Evolutionary conservation across 2,113 vertebrate genomes (phyloP), one percentile per base, ranked within the genome.

Genomic region (Danio rerio): DNA sequence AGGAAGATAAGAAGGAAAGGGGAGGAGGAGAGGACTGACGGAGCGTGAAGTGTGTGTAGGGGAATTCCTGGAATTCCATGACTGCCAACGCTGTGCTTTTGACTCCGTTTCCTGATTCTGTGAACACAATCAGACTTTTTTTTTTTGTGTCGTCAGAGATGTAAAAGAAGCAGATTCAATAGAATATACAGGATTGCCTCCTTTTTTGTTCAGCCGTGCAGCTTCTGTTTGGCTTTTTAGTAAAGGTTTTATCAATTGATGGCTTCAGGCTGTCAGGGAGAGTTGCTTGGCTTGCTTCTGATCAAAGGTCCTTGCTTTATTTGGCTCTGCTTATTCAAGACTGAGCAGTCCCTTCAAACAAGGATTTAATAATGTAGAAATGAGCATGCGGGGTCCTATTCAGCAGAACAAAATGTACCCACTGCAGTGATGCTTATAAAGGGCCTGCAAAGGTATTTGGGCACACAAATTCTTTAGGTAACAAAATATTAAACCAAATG

Each of bases 51-150:
- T 90, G 91, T 92, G 92, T 92, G 92, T 88, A 88, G 89, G 86
- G 89, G 88, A 86, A 94, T 94, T 94, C 93, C 89, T 92, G 71
- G 50, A 91, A 94, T 94, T 92, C 93, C 92, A 88, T 72, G 8
- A 80, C 87, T 84, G 85, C 91, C 87, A 79, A 86, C 88, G 88
- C 89, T 87, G 87, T 88, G 87, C 87, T 90, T 86, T 70, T 58
- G 89, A 92, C 89, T 86, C 86, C 73, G 84, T 84, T 90, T 90
- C 89, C 85, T 71, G 87, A 88, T 87, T 76, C 85, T 86, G 89
- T 3, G 31, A 0, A 18, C 18, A 13, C 42, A 55, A 21, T 16
- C 62, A 31, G 11, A 61, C 47, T n/a, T 20, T 62, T 49, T 45
- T n/a, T 45, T 62, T 49, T 56, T 16, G 21, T 45, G 8, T 43